Evolutionary conservation across 2,113 vertebrate species (phyloP), one percentile per base, ranked within the genome.

Genomic region (Plestiodon gilberti): DNA sequence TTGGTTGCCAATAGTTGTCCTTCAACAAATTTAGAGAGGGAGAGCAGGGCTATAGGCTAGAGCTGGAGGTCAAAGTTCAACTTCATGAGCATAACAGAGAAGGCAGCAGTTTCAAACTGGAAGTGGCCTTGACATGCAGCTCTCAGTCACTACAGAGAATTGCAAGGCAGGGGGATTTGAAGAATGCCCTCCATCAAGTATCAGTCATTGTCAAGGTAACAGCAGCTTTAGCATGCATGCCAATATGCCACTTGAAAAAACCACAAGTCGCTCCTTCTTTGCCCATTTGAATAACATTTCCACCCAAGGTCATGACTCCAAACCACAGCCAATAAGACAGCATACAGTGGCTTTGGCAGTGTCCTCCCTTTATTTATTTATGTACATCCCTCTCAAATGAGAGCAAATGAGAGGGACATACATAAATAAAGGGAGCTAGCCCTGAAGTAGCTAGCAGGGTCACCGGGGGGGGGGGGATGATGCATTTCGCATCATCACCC

Each of bases 11-110:
- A 87, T 91, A 89, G 81, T 94, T 89, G 75, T 84, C 81, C 79
- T 91, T 91, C 87, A 90, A 90, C 90, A 94, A 91, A 91, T 94
- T n/a, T 88, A 87, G 89, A 89, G 92, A 91, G 85, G 93, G 87
- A 92, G 91, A 84, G 78, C 70, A 84, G 87, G 79, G 91, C 80
- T 82, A 65, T 70, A 61, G 35, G 15, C 40, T 48, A 61, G 59
- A 82, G 88, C 80, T 91, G 13, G 52, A 92, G 91, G 89, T 84
- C 88, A 93, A 89, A 93, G 89, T 87, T 91, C 93, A 91, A 0
- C 84, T 94, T 94, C 92, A 87, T 81, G 87, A 82, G 59, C 75
- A 80, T 89, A 76, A 85, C 40, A 55, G 88, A 87, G 59, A 57
- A 84, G 87, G 88, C 84, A 55, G 33, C 57, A 57, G 77, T 86